Evolutionary conservation across 2,888 invertebrate genomes (phyloP).

Genomic region (Pardosa pseudoannulata): DNA sequence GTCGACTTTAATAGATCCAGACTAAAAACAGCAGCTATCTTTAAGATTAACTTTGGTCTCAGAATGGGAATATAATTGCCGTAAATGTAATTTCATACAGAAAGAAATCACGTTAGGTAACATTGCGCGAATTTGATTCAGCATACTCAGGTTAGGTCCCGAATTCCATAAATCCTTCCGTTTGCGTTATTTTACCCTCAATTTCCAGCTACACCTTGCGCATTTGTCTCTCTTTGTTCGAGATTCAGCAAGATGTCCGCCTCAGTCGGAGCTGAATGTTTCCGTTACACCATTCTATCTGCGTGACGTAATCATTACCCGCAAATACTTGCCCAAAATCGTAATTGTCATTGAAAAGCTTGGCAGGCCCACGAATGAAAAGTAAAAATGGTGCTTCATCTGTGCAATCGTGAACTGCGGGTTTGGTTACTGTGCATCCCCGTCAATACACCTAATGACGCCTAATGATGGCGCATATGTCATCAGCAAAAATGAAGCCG

Average conservation of each 20-base stretch:
- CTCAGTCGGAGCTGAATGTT: constrained; percentile 8
- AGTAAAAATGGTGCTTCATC: constrained; percentile 46
- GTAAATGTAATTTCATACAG: too few relatives aligned
- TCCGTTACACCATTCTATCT: constrained; percentile 57
- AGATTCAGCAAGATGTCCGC: not conserved
- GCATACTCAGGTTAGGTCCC: too few relatives aligned
- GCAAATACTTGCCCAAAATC: constrained; percentile 55
- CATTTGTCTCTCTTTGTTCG: not conserved
- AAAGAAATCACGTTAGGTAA: too few relatives aligned
- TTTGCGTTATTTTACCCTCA: not conserved
- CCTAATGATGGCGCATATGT: constrained; percentile 65
- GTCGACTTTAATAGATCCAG: too few relatives aligned
- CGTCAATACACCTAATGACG: constrained; percentile 68
- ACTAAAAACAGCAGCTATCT: too few relatives aligned
- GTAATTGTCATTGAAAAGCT: constrained; percentile 59
- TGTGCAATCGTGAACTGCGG: constrained; percentile 65
- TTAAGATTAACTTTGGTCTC: too few relatives aligned
- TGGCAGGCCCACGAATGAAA: constrained; percentile 5
- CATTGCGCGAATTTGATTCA: too few relatives aligned
- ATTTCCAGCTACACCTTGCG: not conserved
- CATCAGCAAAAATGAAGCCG: constrained; percentile 48
- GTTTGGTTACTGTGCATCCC: constrained; percentile 63
- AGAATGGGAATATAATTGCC: too few relatives aligned
- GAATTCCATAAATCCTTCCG: too few relatives aligned
- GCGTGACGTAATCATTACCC: constrained; percentile 69